Evolutionary conservation across 2,888 invertebrate genomes (phyloP), one percentile per base, ranked within the genome.

Genomic region (Cerastis rubricosa): DNA sequence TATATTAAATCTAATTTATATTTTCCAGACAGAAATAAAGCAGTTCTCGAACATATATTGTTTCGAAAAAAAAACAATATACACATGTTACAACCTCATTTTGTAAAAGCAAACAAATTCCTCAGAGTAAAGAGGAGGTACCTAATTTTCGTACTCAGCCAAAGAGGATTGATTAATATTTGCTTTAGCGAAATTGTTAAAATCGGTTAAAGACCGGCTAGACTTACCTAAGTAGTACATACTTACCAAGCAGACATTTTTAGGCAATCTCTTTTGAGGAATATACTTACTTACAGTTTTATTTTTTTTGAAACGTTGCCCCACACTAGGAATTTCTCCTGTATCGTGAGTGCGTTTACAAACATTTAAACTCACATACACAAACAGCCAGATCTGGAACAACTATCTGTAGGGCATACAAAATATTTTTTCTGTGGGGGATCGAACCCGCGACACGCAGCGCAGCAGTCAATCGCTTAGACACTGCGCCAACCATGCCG

Each of bases 131-230:
- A 22, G 64, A 35, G 11, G 29, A 69, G 45, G 47, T 43, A 75
- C 51, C n/a, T 29, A 43, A 64, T 64, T 43, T 64, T 64, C 43
- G 14, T 64, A 63, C 17, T 77, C 29, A 19, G 29, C 57, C 25
- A 35, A 65, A 64, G 49, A 35, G 25, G 57, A 65, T 80, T 73
- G 57, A 65, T 80, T 73, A 49, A 65, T 78, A 80, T 78, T 78
- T 65, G 17, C 73, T 80, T 73, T 11, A 49, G 35, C 47, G 22
- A 78, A 80, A 80, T 78, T 72, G 47, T 40, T 71, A 40, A 74
- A 71, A 47, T 80, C 40, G 6, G 43, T 8, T 19, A 40, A 63
- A 47, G 14, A 43, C 54, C 0, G 29, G 54, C 54, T 14, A 80
- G 51, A 71, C 22, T 70, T n/a, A n/a, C n/a, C 43, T n/a, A 61